Base-by-base conservation (phyloP, 2,797 vertebrate genomes). In the Platalea minor region DNA sequence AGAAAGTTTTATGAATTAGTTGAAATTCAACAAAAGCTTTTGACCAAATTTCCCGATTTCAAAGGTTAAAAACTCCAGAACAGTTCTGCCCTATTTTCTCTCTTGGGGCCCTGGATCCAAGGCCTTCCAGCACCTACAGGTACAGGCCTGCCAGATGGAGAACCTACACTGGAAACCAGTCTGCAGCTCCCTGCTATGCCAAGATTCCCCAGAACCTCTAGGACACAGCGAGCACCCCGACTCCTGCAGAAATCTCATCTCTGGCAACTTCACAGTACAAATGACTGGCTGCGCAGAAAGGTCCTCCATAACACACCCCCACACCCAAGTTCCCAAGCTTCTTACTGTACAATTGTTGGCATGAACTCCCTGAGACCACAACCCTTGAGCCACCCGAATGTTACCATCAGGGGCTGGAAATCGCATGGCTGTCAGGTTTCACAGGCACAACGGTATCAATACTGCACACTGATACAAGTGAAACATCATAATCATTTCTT, bases 211-310 rank as follows among this genome's bases (percentile, higher is more conserved):
- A 89, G 13, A 23, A 89, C 8, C n/a, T 33, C 21, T 11, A 75
- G 14, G 48, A 51, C 21, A 70, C 2, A 0, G 17, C 2, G 2
- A 72, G 13, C 11, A 17, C 21, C 26, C 59, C 1, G 3, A 54
- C 14, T 70, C 18, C 45, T 29, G 8, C 24, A 82, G 72, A 78
- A 46, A 60, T 37, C 50, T 57, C 59, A 50, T 6, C 39, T 84
- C 57, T 51, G 9, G 10, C 28, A 74, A 59, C 45, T 84, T 68
- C 65, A 69, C 24, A 65, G 24, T 33, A 28, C 51, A 65, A 76
- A 60, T 80, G 56, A 85, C 12, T 50, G 25, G 35, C 45, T 83
- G 45, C 68, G 69, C 12, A 79, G 24, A 37, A 33, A 82, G 23
- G 6, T 19, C 28, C 24, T 57, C 17, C 17, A 1, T 21, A 48